Conservation (phyloP, 1,140 invertebrate genomes). For the Pomacea maculata region DNA sequence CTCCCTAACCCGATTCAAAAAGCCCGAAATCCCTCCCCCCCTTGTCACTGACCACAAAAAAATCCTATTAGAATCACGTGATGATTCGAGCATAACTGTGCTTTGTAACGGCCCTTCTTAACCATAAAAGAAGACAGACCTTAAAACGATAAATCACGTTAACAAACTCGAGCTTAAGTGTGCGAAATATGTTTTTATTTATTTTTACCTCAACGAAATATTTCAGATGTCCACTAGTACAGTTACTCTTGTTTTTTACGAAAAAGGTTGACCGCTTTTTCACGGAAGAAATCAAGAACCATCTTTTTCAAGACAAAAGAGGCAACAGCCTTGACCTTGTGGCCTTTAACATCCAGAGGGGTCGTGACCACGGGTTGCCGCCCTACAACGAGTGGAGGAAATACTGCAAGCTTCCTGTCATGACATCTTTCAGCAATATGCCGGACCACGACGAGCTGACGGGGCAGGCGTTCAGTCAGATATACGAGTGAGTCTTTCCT, state of each 20-base stretch:
- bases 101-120: too few species aligned
- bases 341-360: slow-evolving; percentile 69
- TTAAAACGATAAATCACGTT: too few species aligned
- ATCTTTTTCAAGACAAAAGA: slow-evolving; percentile 74
- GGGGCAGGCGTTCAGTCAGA: background rate
- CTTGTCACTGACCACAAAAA: too few species aligned
- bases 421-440: slow-evolving; percentile 13
- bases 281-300: slow-evolving; percentile 91
- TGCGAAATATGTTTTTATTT: background rate
- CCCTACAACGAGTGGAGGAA: slow-evolving; percentile 40
- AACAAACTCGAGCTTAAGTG: too few species aligned
- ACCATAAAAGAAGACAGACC: too few species aligned
- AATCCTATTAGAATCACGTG: too few species aligned
- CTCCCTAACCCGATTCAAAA: too few species aligned
- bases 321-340: slow-evolving; percentile 24
- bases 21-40: too few species aligned
- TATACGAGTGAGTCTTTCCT: slow-evolving; percentile 12
- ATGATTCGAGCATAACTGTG: too few species aligned
- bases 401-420: slow-evolving; percentile 24
- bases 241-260: background rate
- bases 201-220: background rate
- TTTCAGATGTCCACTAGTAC: too few species aligned
- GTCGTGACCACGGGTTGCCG: slow-evolving; percentile 86
- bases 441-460: slow-evolving; percentile 7
- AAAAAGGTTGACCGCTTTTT: slow-evolving; percentile 76